A percentile compares a stretch with the other conserved stretches of the same genome.
These are phyloP conservation scores for Dasyornis broadbenti DNA, from an alignment of 2,113 vertebrate species.

Conservation along the genomic window DNA sequence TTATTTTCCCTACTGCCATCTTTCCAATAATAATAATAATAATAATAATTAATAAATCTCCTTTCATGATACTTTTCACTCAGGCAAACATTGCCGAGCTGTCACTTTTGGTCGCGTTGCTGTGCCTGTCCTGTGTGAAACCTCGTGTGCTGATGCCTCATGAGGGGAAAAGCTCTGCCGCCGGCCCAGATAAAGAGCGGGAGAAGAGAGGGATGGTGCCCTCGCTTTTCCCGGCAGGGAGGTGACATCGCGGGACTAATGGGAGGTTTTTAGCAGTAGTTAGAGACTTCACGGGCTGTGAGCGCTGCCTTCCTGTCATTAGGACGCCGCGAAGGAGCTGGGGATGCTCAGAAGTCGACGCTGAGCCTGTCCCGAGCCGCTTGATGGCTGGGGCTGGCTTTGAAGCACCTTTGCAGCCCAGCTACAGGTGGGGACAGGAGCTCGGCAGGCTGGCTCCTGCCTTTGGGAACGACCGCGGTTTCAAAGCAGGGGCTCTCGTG, in stretches of 20 bases:
- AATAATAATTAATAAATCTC: not conserved
- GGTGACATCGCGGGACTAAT: not conserved
- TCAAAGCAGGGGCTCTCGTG: no score
- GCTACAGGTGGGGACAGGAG: not conserved
- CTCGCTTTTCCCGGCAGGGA: not conserved
- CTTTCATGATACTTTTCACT: not conserved
- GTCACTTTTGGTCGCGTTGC: not conserved
- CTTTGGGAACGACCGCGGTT: not conserved
- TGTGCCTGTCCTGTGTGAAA: not conserved
- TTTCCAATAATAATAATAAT: not conserved
- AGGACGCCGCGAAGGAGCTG: not conserved
- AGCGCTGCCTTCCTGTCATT: not conserved
- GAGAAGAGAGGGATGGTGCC: not conserved
- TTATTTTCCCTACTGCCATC: accelerated
- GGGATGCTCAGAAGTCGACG: not conserved
- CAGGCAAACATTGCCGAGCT: not conserved
- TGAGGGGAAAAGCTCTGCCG: not conserved
- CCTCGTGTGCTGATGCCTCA: not conserved
- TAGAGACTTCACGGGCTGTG: not conserved
- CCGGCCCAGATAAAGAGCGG: not conserved
- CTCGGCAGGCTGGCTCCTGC: not conserved
- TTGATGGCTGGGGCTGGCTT: not conserved
- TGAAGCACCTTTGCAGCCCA: not conserved
- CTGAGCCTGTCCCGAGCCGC: not conserved
- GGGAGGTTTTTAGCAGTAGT: not conserved